Evolutionary conservation across 2,888 invertebrate species (phyloP), one percentile per base, ranked within the genome.

Genomic region (Quadroppia sp.): DNA sequence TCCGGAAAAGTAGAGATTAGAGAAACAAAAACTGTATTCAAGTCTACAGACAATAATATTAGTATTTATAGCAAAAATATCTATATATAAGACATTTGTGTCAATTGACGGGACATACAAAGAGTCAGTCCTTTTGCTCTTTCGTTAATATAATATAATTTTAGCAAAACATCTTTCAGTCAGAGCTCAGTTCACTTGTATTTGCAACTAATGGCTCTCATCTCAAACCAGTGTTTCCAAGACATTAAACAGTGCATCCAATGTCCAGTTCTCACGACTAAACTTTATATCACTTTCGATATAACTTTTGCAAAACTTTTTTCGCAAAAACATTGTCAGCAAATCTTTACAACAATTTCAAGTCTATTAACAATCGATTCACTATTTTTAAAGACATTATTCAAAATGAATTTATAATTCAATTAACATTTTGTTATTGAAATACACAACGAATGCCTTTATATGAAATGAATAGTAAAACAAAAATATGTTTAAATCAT

Each of bases 181-280:
- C 67, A 67, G 20, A 36, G 40, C 40, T 59, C 59, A 59, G 59
- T 40, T 36, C 40, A 67, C 40, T 40, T 36, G 42, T 36, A 40
- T 67, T 67, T 17, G 7, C 20, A 23, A 30, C 17, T 67, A 67
- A 67, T 67, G 67, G 67, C 67, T 40, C 7, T 67, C 20, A 67
- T 67, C n/a, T 67, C 67, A 67, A 20, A 64, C 67, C 67, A 67
- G 67, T 67, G 32, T 67, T 67, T 67, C 67, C 67, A 42, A 67
- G 23, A 67, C 67, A 67, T 67, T 67, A 67, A 67, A 67, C 67
- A 36, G 36, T 17, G 67, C 67, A 40, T 67, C 67, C 67, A 67
- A 40, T 67, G 67, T 67, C 67, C 67, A 67, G 23, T 67, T 42
- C 67, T 67, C 40, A 61, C 61, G 32, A 61, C 25, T 36, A 23